phyloP scores from a whole-genome alignment of 1,140 invertebrate genomes.

The Nephila pilipes region DNA sequence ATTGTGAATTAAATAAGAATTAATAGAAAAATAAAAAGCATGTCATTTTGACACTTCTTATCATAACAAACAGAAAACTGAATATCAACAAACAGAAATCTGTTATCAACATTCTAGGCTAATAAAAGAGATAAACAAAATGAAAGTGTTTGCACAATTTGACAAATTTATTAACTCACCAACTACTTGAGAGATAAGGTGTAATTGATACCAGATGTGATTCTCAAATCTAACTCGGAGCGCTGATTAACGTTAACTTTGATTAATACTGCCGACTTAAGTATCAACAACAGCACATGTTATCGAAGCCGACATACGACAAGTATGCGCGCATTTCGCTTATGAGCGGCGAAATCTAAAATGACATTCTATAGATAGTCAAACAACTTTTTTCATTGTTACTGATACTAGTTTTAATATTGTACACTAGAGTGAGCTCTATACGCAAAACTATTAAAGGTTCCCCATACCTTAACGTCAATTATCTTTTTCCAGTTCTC shows the following conservation, averaged over 20 bases:
- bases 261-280: not conserved
- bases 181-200: not conserved
- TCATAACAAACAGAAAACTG: not conserved
- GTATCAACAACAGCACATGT: constrained; percentile 32
- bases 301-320: not conserved
- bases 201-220: not conserved
- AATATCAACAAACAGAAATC: not conserved
- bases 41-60: not conserved
- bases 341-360: not conserved
- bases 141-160: not conserved
- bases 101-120: not conserved
- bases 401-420: not conserved
- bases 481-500: too few relatives aligned
- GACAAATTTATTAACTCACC: constrained; percentile 2
- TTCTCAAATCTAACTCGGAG: not conserved
- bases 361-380: not conserved
- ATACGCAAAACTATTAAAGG: too few relatives aligned
- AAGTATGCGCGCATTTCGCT: not conserved
- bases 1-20: too few relatives aligned
- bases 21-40: not conserved
- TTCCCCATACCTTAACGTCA: too few relatives aligned
- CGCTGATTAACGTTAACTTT: not conserved
- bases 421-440: not conserved
- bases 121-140: not conserved
- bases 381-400: not conserved